Evolutionary conservation across 2,888 invertebrate genomes (phyloP).

Genomic region (Troides oblongomaculatus): DNA sequence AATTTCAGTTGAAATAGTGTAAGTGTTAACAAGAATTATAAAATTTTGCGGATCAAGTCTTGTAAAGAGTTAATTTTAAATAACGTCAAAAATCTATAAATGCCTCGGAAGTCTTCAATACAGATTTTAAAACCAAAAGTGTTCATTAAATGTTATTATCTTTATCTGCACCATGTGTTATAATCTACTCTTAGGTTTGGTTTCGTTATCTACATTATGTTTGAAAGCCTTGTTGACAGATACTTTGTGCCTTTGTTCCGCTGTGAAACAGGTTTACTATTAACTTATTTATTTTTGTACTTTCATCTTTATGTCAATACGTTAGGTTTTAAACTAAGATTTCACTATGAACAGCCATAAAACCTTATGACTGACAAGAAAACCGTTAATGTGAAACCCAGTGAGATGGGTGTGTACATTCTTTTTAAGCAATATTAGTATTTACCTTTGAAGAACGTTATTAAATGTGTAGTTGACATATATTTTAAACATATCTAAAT

Average conservation of each 20-base stretch:
- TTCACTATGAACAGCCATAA: slow-evolving; percentile 28
- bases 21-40: too few relatives aligned
- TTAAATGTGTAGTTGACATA: slow-evolving; percentile 10
- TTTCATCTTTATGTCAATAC: background rate
- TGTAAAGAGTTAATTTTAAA: too few relatives aligned
- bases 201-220: slow-evolving; percentile 25
- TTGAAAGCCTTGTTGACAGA: slow-evolving; percentile 26
- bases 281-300: slow-evolving; percentile 31
- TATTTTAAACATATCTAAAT: slow-evolving; percentile 10
- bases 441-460: slow-evolving; percentile 27
- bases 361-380: slow-evolving; percentile 28
- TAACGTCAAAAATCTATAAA: too few relatives aligned
- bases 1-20: too few relatives aligned
- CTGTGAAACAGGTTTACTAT: slow-evolving; percentile 28
- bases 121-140: background rate
- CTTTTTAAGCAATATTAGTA: slow-evolving; percentile 25
- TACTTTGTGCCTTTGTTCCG: slow-evolving; percentile 15
- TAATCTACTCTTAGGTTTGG: background rate
- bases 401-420: slow-evolving; percentile 38
- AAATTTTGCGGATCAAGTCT: too few relatives aligned
- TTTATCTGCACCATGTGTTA: background rate
- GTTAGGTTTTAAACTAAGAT: slow-evolving; percentile 33
- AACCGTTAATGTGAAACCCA: slow-evolving; percentile 35
- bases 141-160: background rate
- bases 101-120: too few relatives aligned